phyloP scores from a whole-genome alignment of 1,140 invertebrate species.

The Battus philenor region DNA sequence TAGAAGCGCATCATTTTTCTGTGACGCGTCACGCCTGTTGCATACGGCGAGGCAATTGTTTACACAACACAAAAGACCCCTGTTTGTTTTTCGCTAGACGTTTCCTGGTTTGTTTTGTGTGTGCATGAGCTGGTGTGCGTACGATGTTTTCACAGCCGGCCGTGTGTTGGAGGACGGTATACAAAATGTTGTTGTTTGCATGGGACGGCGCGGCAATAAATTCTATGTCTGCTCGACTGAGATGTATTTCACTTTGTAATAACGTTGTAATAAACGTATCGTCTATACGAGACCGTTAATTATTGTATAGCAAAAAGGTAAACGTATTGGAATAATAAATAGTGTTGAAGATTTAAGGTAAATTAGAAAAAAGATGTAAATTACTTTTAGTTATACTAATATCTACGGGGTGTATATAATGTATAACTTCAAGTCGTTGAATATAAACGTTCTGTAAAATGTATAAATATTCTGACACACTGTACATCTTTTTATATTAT shows the following conservation, averaged over 20 bases:
- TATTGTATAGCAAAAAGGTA: no score
- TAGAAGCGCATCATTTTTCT: conserved; percentile 50
- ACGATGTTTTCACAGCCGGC: conserved; percentile 63
- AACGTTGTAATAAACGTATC: no score
- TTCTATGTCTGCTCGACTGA: conserved; percentile 38
- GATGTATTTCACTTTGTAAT: conserved; percentile 20
- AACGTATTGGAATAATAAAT: no score
- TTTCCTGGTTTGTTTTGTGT: conserved; percentile 75
- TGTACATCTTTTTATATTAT: no score
- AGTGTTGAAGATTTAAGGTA: no score
- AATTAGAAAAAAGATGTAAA: no score
- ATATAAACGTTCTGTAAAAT: no score
- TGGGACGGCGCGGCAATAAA: conserved; percentile 53
- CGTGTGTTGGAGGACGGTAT: conserved; percentile 52
- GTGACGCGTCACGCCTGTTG: conserved; percentile 67
- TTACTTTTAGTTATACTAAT: no score
- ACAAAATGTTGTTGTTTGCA: conserved; percentile 68
- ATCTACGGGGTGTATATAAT: no score
- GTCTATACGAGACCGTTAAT: no score
- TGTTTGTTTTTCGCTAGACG: conserved; percentile 75
- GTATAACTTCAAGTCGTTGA: no score
- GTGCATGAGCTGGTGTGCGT: conserved; percentile 38
- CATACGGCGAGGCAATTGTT: conserved; percentile 67
- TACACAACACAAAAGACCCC: conserved; percentile 74
- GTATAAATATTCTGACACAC: no score